phyloP scores from a whole-genome alignment of 2,888 invertebrate species.

The Drosophila mercatorum region DNA sequence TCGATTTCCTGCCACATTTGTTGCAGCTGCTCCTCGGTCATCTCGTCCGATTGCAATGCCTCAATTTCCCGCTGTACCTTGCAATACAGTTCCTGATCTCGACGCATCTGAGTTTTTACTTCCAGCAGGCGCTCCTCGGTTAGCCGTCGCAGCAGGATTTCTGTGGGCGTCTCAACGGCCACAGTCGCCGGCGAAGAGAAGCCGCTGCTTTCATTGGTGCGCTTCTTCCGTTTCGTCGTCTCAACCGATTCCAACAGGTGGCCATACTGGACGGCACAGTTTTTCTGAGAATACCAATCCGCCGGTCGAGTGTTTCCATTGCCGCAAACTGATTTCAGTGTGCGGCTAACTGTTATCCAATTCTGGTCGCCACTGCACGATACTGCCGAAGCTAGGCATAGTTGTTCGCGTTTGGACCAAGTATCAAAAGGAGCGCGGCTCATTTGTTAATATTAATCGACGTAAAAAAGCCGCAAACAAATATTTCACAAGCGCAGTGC shows the following conservation, averaged over 20 bases:
- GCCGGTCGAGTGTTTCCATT: slow-evolving; percentile 84
- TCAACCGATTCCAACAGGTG: slow-evolving; percentile 94
- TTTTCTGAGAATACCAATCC: slow-evolving; percentile 97
- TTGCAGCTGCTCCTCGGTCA: slow-evolving; percentile 90
- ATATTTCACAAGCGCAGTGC: slow-evolving; percentile 13
- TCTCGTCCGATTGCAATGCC: slow-evolving; percentile 85
- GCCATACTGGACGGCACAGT: slow-evolving; percentile 96
- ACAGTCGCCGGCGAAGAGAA: slow-evolving; percentile 72
- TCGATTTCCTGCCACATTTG: slow-evolving; percentile 91
- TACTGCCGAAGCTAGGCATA: slow-evolving; percentile 94
- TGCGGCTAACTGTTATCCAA: slow-evolving; percentile 87
- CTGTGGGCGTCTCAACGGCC: slow-evolving; percentile 88
- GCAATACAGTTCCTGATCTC: slow-evolving; percentile 90
- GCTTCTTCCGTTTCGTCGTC: slow-evolving; percentile 86
- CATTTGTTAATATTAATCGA: slow-evolving; percentile 73
- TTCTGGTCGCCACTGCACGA: slow-evolving; percentile 95
- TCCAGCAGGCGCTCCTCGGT: slow-evolving; percentile 92
- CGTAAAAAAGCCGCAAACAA: slow-evolving; percentile 15
- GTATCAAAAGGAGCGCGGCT: slow-evolving; percentile 91
- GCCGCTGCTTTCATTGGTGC: slow-evolving; percentile 55
- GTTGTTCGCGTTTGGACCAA: slow-evolving; percentile 93
- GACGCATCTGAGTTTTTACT: slow-evolving; percentile 89
- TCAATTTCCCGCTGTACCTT: slow-evolving; percentile 88
- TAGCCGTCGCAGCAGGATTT: slow-evolving; percentile 91
- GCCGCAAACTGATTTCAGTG: slow-evolving; percentile 90